A percentile compares a stretch with the other conserved stretches of the same genome.
Conservation (phyloP, 2,797 vertebrate genomes). For the Pangasius macronema region DNA sequence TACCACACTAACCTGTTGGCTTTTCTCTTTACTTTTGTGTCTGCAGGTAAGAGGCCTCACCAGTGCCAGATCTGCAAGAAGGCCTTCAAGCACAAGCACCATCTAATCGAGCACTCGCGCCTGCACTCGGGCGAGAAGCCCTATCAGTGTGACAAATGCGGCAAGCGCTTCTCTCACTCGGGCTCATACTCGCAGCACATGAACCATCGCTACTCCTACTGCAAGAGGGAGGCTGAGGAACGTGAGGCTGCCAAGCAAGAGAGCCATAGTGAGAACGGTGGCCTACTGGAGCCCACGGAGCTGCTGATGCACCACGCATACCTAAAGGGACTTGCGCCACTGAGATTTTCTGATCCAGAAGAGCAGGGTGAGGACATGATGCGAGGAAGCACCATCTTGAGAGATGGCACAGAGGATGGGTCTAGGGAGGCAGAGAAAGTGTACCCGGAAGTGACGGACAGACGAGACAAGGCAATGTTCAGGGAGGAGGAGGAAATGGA, state of each 20-base stretch:
- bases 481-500: constrained; percentile 81
- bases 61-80: constrained; percentile 99
- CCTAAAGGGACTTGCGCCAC: constrained; percentile 88
- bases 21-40: constrained; percentile 64
- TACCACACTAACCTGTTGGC: constrained; percentile 24
- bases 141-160: constrained; percentile 97
- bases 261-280: constrained; percentile 81
- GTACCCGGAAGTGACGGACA: constrained; percentile 81
- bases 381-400: constrained; percentile 58
- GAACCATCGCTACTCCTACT: constrained; percentile 99
- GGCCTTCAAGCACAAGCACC: constrained; percentile 99
- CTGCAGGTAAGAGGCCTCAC: constrained; percentile 93
- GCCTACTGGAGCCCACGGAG: constrained; percentile 86
- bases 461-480: constrained; percentile 79
- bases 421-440: constrained; percentile 70
- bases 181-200: constrained; percentile 99
- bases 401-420: constrained; percentile 60
- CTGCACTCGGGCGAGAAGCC: constrained; percentile 98
- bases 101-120: constrained; percentile 96
- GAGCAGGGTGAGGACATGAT: constrained; percentile 78
- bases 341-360: constrained; percentile 89
- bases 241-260: constrained; percentile 89
- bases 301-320: constrained; percentile 90
- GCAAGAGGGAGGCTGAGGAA: constrained; percentile 96
- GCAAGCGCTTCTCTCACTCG: constrained; percentile 97